phyloP scores from a whole-genome alignment of 2,797 vertebrate genomes.

The Brotula barbata region DNA sequence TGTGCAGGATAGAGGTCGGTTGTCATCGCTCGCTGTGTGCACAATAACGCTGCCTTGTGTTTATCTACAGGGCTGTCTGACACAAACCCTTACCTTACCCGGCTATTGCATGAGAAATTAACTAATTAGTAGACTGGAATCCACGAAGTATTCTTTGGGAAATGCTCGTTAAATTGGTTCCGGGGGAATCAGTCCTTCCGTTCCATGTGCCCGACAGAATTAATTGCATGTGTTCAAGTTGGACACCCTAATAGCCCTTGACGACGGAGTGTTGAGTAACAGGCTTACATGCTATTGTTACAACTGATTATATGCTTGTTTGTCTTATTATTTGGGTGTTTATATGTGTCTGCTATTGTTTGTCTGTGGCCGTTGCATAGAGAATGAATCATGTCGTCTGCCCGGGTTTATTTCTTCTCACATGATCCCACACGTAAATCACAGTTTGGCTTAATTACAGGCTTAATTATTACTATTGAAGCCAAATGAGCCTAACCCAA shows the following conservation, averaged over 20 bases:
- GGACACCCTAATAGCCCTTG: slow-evolving; percentile 47
- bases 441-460: slow-evolving; percentile 26
- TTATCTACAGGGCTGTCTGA: slow-evolving; percentile 54
- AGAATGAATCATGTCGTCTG: slow-evolving; percentile 29
- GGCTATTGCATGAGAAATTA: slow-evolving; percentile 46
- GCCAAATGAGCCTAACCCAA: slow-evolving; percentile 49
- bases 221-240: slow-evolving; percentile 49
- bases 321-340: slow-evolving; percentile 49
- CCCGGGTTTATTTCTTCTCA: slow-evolving; percentile 52
- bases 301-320: slow-evolving; percentile 55
- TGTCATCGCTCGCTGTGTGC: slow-evolving; percentile 28
- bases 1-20: slow-evolving; percentile 29
- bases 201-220: slow-evolving; percentile 44
- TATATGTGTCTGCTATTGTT: slow-evolving; percentile 32
- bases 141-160: slow-evolving; percentile 28
- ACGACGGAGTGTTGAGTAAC: slow-evolving; percentile 47
- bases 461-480: slow-evolving; percentile 45
- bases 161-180: slow-evolving; percentile 39
- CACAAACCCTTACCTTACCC: slow-evolving; percentile 46
- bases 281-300: slow-evolving; percentile 35
- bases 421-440: slow-evolving; percentile 46
- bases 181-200: slow-evolving; percentile 32
- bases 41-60: slow-evolving; percentile 47
- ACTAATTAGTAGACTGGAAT: slow-evolving; percentile 37
- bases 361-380: slow-evolving; percentile 20